phyloP scores from a whole-genome alignment of 1,140 invertebrate species.

The Drosophila suzukii region DNA sequence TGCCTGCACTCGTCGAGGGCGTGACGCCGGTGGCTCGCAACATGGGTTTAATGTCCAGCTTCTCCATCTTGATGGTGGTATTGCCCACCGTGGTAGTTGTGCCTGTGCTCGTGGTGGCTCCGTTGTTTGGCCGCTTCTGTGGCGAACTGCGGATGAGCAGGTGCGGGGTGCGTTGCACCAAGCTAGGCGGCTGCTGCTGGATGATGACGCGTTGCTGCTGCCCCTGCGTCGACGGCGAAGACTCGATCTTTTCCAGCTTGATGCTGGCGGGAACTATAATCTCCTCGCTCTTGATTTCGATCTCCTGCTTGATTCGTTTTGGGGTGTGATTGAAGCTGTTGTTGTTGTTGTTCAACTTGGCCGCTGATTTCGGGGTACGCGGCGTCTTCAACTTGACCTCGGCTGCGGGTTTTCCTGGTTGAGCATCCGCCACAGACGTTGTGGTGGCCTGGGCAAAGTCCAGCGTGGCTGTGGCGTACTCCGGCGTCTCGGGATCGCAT shows the following conservation, averaged over 20 bases:
- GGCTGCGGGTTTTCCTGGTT: conserved; percentile 12
- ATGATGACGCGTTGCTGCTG: conserved; percentile 62
- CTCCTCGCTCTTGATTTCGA: conserved; percentile 82
- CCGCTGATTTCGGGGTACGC: conserved; percentile 43
- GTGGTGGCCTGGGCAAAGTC: conserved; percentile 62
- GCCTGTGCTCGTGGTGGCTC: conserved; percentile 13
- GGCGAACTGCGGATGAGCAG: conserved; percentile 69
- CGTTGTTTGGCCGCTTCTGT: conserved; percentile 52
- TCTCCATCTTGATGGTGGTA: conserved; percentile 81
- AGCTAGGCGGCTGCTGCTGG: conserved; percentile 61
- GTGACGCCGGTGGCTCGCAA: conserved; percentile 42
- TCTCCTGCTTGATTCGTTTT: conserved; percentile 81
- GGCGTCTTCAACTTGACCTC: conserved; percentile 42
- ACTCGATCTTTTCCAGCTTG: conserved; percentile 76
- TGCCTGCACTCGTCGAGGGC: conserved; percentile 33
- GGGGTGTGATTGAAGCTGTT: conserved; percentile 73
- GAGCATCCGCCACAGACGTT: conserved; percentile 18
- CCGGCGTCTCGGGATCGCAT: conserved; percentile 80
- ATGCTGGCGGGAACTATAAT: conserved; percentile 79
- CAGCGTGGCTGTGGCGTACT: conserved; percentile 76
- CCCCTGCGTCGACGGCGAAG: conserved; percentile 25
- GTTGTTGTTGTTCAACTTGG: conserved; percentile 69
- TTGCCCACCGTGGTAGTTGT: conserved; percentile 66
- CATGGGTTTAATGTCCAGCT: conserved; percentile 78
- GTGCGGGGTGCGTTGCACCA: conserved; percentile 65